phyloP scores from a whole-genome alignment of 2,113 vertebrate genomes.

The Falco punctatus region DNA sequence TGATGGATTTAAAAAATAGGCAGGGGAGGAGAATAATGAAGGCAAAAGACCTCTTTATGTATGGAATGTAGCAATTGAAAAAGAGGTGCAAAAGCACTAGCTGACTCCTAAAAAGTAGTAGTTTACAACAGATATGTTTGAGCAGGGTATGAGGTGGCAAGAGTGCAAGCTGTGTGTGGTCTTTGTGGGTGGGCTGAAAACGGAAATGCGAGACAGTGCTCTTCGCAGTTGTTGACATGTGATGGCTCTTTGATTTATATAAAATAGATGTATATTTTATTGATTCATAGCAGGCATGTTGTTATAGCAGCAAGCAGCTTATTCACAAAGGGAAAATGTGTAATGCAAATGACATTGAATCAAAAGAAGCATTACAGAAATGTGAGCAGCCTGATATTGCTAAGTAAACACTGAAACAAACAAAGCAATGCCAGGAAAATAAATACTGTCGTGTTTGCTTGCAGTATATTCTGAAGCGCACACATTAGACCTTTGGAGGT shows the following conservation, averaged over 20 bases:
- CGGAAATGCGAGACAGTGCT: background rate
- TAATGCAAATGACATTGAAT: conserved; percentile 9
- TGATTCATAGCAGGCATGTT: conserved; percentile 2
- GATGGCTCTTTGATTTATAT: conserved; percentile 4
- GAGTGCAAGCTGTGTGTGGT: background rate
- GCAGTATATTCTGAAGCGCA: background rate
- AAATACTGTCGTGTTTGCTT: background rate
- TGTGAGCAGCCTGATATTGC: background rate
- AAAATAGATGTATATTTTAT: conserved; percentile 31
- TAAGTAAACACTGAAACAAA: background rate
- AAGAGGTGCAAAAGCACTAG: background rate
- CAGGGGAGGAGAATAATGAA: background rate
- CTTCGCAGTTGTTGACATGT: background rate
- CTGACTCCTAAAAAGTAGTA: background rate
- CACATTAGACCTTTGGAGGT: background rate
- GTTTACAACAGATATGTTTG: background rate
- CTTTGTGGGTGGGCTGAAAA: background rate
- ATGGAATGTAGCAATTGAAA: background rate
- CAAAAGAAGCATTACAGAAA: background rate
- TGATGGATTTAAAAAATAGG: background rate
- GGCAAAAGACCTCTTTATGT: background rate
- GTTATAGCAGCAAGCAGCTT: conserved; percentile 11
- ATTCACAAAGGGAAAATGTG: conserved; percentile 23
- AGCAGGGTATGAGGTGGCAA: background rate
- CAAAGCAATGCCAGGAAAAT: background rate